Evolutionary conservation across 30 jellyfish, hydroid and myxozoan species (phyloP).

Genomic region (Chironex yamaguchii): DNA sequence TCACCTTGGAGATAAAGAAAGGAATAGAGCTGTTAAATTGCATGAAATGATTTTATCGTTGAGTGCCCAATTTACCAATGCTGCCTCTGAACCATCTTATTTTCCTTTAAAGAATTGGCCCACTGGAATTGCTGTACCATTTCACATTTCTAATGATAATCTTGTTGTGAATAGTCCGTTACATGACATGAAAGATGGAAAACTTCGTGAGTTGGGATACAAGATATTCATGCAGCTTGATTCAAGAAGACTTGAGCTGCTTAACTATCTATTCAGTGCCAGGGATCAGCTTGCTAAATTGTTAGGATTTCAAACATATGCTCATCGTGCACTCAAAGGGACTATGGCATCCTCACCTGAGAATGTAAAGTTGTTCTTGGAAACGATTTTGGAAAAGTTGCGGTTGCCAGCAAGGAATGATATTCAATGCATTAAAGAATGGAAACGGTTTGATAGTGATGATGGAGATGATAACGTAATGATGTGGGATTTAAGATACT

Average conservation of each 20-base stretch:
- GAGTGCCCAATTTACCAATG: constrained; percentile 84
- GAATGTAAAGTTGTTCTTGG: constrained; percentile 68
- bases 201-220: constrained; percentile 73
- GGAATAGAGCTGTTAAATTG: constrained; percentile 70
- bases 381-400: constrained; percentile 58
- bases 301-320: constrained; percentile 82
- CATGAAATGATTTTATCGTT: constrained; percentile 73
- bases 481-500: constrained; percentile 87
- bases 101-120: constrained; percentile 83
- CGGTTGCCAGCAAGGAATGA: constrained; percentile 56
- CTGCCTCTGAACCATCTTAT: constrained; percentile 47
- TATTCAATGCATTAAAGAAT: constrained; percentile 37
- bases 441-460: constrained; percentile 47
- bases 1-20: constrained; percentile 65
- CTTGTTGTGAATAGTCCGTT: constrained; percentile 65
- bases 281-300: constrained; percentile 78
- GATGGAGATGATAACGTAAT: constrained; percentile 4
- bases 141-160: constrained; percentile 32
- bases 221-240: constrained; percentile 73
- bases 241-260: constrained; percentile 34
- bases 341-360: constrained; percentile 90
- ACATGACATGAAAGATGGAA: constrained; percentile 61
- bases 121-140: constrained; percentile 64
- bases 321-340: constrained; percentile 84
- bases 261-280: constrained; percentile 66